Percentiles rank a stretch among this genome's conserved stretches.
These are phyloP conservation scores for Paralvinella palmiformis DNA, from an alignment of 1,140 invertebrate species.

Conservation along the genomic window DNA sequence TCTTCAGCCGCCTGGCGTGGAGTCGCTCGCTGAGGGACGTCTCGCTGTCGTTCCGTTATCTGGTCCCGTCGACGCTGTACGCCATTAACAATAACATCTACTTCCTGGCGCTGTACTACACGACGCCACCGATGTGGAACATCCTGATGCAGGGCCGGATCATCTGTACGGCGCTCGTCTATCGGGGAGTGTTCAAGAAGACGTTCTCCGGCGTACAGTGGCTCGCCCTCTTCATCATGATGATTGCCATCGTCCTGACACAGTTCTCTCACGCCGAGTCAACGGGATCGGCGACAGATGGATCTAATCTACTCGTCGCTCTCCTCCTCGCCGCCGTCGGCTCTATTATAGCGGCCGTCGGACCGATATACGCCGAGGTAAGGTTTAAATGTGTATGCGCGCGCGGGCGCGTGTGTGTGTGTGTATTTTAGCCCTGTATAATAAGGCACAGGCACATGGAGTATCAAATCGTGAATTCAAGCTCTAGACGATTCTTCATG, in stretches of 20 bases:
- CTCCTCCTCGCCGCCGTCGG: conserved; percentile 9
- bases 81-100: conserved; percentile 19
- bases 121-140: conserved; percentile 16
- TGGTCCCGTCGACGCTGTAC: conserved; percentile 13
- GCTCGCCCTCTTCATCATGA: conserved; percentile 13
- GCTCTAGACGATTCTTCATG: too few species aligned
- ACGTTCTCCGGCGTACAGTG: conserved; percentile 11
- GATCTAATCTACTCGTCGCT: conserved; percentile 1
- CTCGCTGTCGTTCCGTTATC: background rate
- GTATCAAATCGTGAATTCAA: too few species aligned
- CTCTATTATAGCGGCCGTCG: conserved; percentile 12
- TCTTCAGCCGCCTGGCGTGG: background rate
- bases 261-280: conserved; percentile 5
- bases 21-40: background rate
- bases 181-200: conserved; percentile 10
- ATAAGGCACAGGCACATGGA: too few species aligned
- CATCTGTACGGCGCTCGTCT: conserved; percentile 12
- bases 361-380: conserved; percentile 14
- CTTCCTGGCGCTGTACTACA: conserved; percentile 10
- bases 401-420: background rate
- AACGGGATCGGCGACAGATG: background rate
- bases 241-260: conserved; percentile 12
- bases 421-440: too few species aligned
- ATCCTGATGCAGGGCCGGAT: conserved; percentile 16
- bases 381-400: background rate